Percentiles rank a stretch among this genome's conserved stretches.
Evolutionary conservation across 1,140 invertebrate species (phyloP).

Genomic region (Ceratina calcarata): DNA sequence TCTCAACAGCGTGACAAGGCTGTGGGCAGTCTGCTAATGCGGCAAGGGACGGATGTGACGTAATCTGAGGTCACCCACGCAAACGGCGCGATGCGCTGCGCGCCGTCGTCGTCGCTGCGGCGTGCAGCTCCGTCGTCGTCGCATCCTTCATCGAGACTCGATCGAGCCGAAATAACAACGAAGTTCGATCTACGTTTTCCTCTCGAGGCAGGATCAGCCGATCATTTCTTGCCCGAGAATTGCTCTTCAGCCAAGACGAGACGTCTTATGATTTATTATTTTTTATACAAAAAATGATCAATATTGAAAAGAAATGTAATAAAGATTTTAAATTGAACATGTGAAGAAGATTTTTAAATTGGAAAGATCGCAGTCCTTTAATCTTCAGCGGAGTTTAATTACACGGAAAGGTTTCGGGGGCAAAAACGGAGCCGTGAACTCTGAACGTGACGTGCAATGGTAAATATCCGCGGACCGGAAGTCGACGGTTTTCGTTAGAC

Average conservation of each 20-base stretch:
- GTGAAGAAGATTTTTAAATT: too few species aligned
- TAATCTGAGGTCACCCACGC: conserved; percentile 79
- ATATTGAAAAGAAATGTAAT: too few species aligned
- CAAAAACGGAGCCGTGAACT: conserved; percentile 7
- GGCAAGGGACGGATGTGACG: conserved; percentile 79
- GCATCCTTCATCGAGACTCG: neutral
- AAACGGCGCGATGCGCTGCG: conserved; percentile 59
- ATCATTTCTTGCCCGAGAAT: too few species aligned
- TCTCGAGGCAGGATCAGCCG: too few species aligned
- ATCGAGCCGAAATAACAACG: conserved; percentile 15
- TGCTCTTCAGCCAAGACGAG: too few species aligned
- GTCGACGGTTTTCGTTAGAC: conserved; percentile 31
- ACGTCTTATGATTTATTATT: too few species aligned
- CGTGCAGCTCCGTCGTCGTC: conserved; percentile 38
- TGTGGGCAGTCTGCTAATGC: conserved; percentile 78
- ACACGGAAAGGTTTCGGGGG: neutral
- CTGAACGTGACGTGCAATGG: neutral
- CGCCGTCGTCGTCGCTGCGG: neutral
- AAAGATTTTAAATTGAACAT: too few species aligned
- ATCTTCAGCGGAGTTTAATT: neutral
- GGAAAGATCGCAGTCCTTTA: too few species aligned
- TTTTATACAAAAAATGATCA: too few species aligned
- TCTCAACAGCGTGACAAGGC: conserved; percentile 78
- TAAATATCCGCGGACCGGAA: conserved; percentile 45
- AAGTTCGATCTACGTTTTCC: conserved; percentile 13